Percentiles rank a stretch among this genome's conserved stretches.
phyloP scores from a whole-genome alignment of 2,888 invertebrate genomes.

The Meiosimyza decipiens region DNA sequence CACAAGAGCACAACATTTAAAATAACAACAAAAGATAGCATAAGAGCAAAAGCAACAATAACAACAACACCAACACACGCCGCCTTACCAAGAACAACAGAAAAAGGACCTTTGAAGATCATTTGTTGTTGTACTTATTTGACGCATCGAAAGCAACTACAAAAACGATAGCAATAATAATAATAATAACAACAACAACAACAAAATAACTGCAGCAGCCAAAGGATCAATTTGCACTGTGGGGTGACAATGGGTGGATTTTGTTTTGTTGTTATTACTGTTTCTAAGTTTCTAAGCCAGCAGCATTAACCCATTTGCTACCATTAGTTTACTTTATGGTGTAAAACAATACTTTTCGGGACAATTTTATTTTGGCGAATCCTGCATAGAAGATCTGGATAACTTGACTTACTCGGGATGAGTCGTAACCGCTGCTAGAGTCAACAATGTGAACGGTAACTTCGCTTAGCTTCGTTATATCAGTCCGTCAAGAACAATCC shows the following conservation, averaged over 20 bases:
- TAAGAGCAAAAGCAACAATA: slow-evolving; percentile 35
- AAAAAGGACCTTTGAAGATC: background rate
- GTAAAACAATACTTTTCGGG: no score
- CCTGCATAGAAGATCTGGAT: slow-evolving; percentile 21
- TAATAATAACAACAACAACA: background rate
- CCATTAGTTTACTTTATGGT: no score
- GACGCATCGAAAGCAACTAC: no score
- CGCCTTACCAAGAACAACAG: slow-evolving; percentile 1
- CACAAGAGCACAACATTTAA: slow-evolving; percentile 43
- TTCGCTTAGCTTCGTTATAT: no score
- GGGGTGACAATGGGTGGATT: slow-evolving; percentile 64
- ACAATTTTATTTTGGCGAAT: no score
- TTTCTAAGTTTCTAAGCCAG: background rate
- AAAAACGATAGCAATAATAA: background rate
- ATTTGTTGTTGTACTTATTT: no score
- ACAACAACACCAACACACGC: slow-evolving; percentile 42
- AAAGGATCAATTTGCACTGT: slow-evolving; percentile 48
- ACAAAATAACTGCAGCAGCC: slow-evolving; percentile 23
- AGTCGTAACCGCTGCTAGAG: no score
- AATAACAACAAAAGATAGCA: slow-evolving; percentile 39
- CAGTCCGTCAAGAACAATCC: no score
- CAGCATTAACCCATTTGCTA: no score
- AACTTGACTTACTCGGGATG: background rate
- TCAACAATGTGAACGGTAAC: no score
- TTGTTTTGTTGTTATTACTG: slow-evolving; percentile 51